Percentiles rank a stretch among this genome's conserved stretches.
These are phyloP conservation scores for Florisuga fusca DNA, from an alignment of 2,797 vertebrate species.

Conservation along the genomic window DNA sequence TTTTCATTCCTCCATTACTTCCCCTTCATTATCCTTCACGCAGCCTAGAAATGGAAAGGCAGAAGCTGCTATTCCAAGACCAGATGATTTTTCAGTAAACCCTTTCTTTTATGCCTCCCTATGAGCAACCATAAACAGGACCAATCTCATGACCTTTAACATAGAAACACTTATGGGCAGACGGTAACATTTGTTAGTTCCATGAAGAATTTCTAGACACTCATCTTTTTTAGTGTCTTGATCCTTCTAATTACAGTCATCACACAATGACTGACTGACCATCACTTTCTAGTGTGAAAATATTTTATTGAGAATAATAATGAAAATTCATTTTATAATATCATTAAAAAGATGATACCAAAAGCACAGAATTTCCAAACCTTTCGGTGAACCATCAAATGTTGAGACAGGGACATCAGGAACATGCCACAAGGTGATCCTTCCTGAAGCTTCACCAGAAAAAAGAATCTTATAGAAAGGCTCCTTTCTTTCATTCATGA, in stretches of 20 bases:
- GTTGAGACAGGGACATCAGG: conserved; percentile 82
- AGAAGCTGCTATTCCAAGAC: neutral
- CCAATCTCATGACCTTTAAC: neutral
- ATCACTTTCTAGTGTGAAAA: neutral
- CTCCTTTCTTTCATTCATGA: conserved; percentile 84
- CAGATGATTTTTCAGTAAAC: neutral
- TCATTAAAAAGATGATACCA: neutral
- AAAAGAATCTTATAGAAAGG: conserved; percentile 85
- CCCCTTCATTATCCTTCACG: neutral
- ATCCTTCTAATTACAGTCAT: neutral
- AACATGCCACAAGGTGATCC: conserved; percentile 82
- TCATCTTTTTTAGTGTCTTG: neutral
- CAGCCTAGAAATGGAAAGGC: neutral
- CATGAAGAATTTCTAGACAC: neutral
- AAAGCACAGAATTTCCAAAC: conserved; percentile 55
- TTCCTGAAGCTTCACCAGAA: conserved; percentile 81
- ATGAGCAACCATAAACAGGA: neutral
- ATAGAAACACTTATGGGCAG: neutral
- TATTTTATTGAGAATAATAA: neutral
- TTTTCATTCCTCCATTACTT: neutral
- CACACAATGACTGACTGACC: neutral
- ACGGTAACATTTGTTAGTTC: neutral
- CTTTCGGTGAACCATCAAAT: conserved; percentile 80
- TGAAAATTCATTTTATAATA: neutral
- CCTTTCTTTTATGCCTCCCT: neutral